phyloP scores from a whole-genome alignment of 2,797 vertebrate genomes.

The Naso thynnoides region DNA sequence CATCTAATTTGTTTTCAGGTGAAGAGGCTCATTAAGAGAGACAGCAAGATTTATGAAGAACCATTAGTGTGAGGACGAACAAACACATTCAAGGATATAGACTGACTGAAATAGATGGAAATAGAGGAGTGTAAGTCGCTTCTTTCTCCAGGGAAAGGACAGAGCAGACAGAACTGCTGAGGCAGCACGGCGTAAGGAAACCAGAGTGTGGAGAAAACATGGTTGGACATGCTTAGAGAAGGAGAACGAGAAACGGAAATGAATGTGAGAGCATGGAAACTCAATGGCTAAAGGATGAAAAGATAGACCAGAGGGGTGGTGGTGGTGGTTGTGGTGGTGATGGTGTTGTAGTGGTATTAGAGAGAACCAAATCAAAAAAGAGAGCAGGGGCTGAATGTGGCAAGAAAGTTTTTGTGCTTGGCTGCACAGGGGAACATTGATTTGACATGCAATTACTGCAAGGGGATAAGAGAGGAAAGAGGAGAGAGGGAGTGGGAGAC shows the following conservation, averaged over 20 bases:
- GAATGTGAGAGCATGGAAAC: conserved; percentile 8
- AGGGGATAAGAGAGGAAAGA: conserved; percentile 52
- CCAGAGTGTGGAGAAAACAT: conserved; percentile 25
- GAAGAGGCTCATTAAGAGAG: conserved; percentile 69
- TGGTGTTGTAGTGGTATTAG: conserved; percentile 14
- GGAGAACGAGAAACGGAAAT: conserved; percentile 16
- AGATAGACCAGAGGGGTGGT: neutral
- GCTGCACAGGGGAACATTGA: conserved; percentile 75
- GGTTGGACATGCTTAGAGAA: conserved; percentile 14
- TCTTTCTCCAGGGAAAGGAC: conserved; percentile 67
- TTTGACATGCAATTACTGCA: conserved; percentile 82
- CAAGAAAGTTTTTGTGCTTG: conserved; percentile 67
- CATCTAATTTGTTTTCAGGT: conserved; percentile 55
- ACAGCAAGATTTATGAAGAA: conserved; percentile 71
- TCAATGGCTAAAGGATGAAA: conserved; percentile 13
- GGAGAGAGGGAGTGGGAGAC: conserved; percentile 47
- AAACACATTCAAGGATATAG: conserved; percentile 39
- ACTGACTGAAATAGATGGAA: conserved; percentile 58
- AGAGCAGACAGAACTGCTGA: conserved; percentile 72
- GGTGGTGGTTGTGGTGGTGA: neutral
- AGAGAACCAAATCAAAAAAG: conserved; percentile 33
- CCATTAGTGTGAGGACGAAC: conserved; percentile 71
- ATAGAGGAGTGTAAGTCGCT: conserved; percentile 46
- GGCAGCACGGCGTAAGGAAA: conserved; percentile 59
- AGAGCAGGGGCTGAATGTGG: conserved; percentile 34